phyloP scores from a whole-genome alignment of 2,797 vertebrate species.

The Sebastes goodei region DNA sequence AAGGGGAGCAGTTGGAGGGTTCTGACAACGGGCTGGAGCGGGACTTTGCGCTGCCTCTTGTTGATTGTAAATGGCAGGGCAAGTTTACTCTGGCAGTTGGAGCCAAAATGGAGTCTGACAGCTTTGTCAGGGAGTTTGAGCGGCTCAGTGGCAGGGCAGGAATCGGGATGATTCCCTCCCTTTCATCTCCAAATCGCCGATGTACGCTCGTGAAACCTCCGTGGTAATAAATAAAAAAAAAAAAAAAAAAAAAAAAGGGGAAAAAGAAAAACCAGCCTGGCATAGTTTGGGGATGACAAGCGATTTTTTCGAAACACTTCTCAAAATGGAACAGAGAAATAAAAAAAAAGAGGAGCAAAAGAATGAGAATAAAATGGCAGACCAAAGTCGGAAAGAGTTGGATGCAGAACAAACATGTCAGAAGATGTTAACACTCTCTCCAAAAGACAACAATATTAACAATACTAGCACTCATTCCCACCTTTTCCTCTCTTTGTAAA shows the following conservation, averaged over 20 bases:
- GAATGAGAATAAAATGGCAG: constrained; percentile 47
- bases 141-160: constrained; percentile 82
- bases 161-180: constrained; percentile 79
- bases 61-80: constrained; percentile 83
- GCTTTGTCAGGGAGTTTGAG: constrained; percentile 87
- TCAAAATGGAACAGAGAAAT: constrained; percentile 63
- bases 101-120: constrained; percentile 86
- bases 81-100: constrained; percentile 81
- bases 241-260: constrained; percentile 6
- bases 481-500: constrained; percentile 46
- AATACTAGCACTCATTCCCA: constrained; percentile 36
- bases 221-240: constrained; percentile 52
- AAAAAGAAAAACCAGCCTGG: constrained; percentile 35
- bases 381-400: constrained; percentile 55
- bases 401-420: constrained; percentile 64
- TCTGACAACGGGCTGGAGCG: constrained; percentile 73
- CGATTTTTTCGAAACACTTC: constrained; percentile 54
- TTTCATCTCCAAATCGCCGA: constrained; percentile 85
- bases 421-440: constrained; percentile 49
- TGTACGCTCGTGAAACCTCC: constrained; percentile 72
- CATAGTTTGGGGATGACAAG: constrained; percentile 77
- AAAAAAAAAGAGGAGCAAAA: constrained; percentile 40
- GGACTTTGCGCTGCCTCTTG: constrained; percentile 61
- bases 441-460: constrained; percentile 48
- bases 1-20: constrained; percentile 51